Evolutionary conservation across 2,113 vertebrate genomes (phyloP).

Genomic region (Dromas ardeola): DNA sequence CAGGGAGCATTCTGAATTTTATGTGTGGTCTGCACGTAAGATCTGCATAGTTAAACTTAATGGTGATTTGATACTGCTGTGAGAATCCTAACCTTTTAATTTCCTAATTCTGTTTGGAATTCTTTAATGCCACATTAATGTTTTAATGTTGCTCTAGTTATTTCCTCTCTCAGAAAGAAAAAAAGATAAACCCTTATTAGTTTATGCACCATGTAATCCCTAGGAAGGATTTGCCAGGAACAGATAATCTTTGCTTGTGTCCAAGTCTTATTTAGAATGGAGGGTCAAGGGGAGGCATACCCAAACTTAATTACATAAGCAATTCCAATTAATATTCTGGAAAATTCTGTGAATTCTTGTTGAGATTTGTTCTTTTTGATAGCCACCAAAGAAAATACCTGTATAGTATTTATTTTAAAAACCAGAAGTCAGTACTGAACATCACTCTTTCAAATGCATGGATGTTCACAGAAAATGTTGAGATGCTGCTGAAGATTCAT

Average conservation of each 20-base stretch:
- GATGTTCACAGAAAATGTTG: not conserved
- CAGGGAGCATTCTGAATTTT: not conserved
- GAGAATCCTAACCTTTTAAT: not conserved
- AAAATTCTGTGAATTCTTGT: not conserved
- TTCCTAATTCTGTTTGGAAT: not conserved
- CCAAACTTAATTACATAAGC: not conserved
- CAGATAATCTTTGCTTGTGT: constrained; percentile 17
- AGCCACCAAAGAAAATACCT: not conserved
- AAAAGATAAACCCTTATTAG: constrained; percentile 15
- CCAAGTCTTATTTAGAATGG: not conserved
- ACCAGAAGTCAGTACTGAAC: not conserved
- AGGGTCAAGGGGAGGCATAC: not conserved
- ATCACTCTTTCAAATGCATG: not conserved
- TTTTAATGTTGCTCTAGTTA: not conserved
- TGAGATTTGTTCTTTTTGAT: not conserved
- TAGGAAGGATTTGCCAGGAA: constrained; percentile 16
- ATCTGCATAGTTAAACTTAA: not conserved
- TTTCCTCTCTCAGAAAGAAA: not conserved
- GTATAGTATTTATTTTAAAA: not conserved
- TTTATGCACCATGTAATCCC: constrained; percentile 24
- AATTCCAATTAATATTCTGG: not conserved
- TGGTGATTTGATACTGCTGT: not conserved
- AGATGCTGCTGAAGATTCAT: not conserved
- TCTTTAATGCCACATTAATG: not conserved
- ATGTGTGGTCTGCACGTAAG: not conserved